Evolutionary conservation across 2,797 vertebrate genomes (phyloP), one percentile per base, ranked within the genome.

Genomic region (Anguilla marmorata): DNA sequence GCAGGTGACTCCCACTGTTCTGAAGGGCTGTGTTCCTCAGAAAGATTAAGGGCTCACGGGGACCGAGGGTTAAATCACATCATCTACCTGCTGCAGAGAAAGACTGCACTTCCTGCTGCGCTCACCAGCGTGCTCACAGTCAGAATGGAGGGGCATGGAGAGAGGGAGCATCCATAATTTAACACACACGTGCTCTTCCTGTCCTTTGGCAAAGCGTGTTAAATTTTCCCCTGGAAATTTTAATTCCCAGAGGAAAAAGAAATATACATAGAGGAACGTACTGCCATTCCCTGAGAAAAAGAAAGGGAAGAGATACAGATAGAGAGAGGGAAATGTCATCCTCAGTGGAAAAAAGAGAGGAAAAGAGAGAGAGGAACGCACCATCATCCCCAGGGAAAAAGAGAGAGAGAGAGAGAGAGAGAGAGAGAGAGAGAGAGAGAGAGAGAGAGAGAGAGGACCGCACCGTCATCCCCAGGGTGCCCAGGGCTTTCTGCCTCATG

Each of bases 401-500:
- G 41, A 41, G 41, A 41, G 0, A 0, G 41, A 50, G 41, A 41
- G 41, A 2, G 24, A 4, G 63, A n/a, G 63, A 66, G 24, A 69
- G 24, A 69, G 24, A 45, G 14, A 16, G 11, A 54, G 21, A 50
- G 8, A 30, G 2, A n/a, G 12, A 83, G 80, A 52, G 48, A 52
- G 24, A 30, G 52, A 30, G 82, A 30, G 50, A 27, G 3, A 4
- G 50, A 19, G 60, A 27, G 14, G 1, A 9, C 0, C 83, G 2
- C 27, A 85, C 50, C 50, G 54, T 85, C 99, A 99, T 99, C 91
- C 99, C 99, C 90, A 99, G 96, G 0, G 99, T 99, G 90, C 99
- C 99, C 91, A 99, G 93, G 8, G 99, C 98, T 91, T 99, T 99
- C 94, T 99, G 98, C 84, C 99, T 96, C 99, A 99, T 99, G 0